A percentile compares a stretch with the other conserved stretches of the same genome.
Evolutionary conservation across 2,113 vertebrate genomes (phyloP).

Genomic region (Colistium nudipinnis): DNA sequence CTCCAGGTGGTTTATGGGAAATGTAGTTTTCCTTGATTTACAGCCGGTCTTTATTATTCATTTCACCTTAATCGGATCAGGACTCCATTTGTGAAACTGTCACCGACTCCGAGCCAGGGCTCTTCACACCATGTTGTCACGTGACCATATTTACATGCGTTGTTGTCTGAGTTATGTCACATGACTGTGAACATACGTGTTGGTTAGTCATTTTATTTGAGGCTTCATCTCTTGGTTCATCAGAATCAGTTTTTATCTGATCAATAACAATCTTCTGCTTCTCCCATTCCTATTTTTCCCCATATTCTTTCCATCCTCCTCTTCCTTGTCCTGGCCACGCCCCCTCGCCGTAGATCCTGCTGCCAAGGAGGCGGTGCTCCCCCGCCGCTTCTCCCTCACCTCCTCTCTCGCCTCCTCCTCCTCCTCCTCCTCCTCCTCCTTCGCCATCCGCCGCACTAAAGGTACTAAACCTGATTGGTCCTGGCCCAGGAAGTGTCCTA

Average conservation of each 20-base stretch:
- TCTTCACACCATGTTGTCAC: background rate
- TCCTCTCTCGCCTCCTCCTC: slow-evolving; percentile 87
- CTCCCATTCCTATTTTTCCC: background rate
- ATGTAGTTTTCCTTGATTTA: too few relatives aligned
- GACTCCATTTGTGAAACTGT: too few relatives aligned
- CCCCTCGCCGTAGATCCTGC: slow-evolving; percentile 80
- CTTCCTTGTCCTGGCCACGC: slow-evolving; percentile 1
- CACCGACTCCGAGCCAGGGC: background rate
- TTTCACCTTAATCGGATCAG: too few relatives aligned
- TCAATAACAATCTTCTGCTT: background rate
- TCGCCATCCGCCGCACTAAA: slow-evolving; percentile 85
- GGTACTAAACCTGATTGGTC: slow-evolving; percentile 81
- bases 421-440: slow-evolving; percentile 81
- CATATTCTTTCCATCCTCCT: background rate
- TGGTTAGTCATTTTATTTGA: too few relatives aligned
- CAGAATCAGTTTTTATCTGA: background rate
- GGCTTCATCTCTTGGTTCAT: background rate
- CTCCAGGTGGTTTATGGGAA: too few relatives aligned
- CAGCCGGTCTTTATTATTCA: too few relatives aligned
- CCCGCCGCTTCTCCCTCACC: slow-evolving; percentile 91
- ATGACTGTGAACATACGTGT: too few relatives aligned
- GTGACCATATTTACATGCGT: slow-evolving; percentile 1
- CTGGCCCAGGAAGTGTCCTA: background rate
- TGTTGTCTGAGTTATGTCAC: too few relatives aligned
- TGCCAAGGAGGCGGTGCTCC: slow-evolving; percentile 85